Percentiles rank a stretch among this genome's conserved stretches.
Evolutionary conservation across 2,888 invertebrate species (phyloP).

Genomic region (Folsomia candida): DNA sequence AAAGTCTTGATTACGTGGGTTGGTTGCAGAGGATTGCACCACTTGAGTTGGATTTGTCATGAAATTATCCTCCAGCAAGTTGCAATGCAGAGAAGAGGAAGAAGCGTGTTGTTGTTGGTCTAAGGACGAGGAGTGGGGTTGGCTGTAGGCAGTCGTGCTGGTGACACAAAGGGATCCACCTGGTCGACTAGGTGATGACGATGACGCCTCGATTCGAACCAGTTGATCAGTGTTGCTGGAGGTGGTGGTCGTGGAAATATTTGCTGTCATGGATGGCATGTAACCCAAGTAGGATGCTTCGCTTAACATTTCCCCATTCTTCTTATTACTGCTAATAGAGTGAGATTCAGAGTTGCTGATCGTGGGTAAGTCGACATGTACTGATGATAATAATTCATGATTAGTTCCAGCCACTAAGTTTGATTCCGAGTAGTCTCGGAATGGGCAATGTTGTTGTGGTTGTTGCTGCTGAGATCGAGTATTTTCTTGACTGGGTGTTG

Average conservation of each 20-base stretch:
- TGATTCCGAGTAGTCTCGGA: neutral
- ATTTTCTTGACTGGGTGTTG: neutral
- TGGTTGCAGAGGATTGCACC: neutral
- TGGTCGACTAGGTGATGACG: neutral
- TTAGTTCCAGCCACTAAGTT: neutral
- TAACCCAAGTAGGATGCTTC: too few relatives aligned
- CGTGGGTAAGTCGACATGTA: neutral
- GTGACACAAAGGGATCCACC: neutral
- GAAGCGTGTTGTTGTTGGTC: neutral
- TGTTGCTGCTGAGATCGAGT: neutral
- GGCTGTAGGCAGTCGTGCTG: neutral
- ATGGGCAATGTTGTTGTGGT: neutral
- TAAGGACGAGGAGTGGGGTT: neutral
- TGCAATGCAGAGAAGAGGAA: neutral
- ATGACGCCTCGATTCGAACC: neutral
- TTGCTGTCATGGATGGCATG: too few relatives aligned
- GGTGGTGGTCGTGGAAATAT: neutral
- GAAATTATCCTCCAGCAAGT: neutral
- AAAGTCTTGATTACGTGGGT: slow-evolving; percentile 62
- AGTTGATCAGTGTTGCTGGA: neutral
- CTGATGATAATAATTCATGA: slow-evolving; percentile 10
- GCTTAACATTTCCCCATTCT: too few relatives aligned
- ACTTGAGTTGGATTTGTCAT: neutral
- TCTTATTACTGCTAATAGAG: too few relatives aligned
- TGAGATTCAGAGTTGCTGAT: neutral